These are phyloP conservation scores for Heliconius ethilla DNA, from an alignment of 2,888 invertebrate genomes.

Conservation along the genomic window DNA sequence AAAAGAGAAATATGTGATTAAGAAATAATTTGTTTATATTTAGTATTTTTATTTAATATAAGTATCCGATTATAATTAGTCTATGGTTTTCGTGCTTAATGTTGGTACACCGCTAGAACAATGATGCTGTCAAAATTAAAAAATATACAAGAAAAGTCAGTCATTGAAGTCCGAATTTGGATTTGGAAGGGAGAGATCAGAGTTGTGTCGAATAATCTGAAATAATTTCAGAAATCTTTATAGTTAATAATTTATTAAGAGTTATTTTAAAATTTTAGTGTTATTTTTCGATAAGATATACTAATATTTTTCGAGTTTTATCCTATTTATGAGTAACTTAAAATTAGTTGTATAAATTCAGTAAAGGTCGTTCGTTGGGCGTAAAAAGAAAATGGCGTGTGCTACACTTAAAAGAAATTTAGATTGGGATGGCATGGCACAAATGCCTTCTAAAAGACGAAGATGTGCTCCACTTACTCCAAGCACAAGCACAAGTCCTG, in stretches of 20 bases:
- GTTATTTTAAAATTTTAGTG: constrained; percentile 58
- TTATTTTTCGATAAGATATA: constrained; percentile 56
- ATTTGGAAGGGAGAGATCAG: constrained; percentile 64
- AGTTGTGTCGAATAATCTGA: constrained; percentile 65
- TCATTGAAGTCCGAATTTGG: constrained; percentile 68
- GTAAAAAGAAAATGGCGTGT: constrained; percentile 95
- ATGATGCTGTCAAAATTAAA: constrained; percentile 60
- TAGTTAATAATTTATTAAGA: constrained; percentile 57
- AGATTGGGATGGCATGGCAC: constrained; percentile 96
- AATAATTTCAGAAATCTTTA: constrained; percentile 68
- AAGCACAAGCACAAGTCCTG: constrained; percentile 77
- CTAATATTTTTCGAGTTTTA: constrained; percentile 66
- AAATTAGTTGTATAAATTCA: constrained; percentile 61
- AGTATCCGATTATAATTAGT: constrained; percentile 23
- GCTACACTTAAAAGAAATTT: constrained; percentile 97
- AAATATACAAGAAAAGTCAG: constrained; percentile 58
- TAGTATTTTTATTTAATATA: not conserved
- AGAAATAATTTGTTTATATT: not conserved
- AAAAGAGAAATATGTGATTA: not conserved
- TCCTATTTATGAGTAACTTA: constrained; percentile 59
- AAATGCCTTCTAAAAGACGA: constrained; percentile 93
- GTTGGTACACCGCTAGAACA: constrained; percentile 38
- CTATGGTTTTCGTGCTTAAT: constrained; percentile 16
- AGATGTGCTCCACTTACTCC: constrained; percentile 94
- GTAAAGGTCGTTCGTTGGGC: constrained; percentile 81